Evolutionary conservation across 1,140 invertebrate species (phyloP).

Genomic region (Delia radicum): DNA sequence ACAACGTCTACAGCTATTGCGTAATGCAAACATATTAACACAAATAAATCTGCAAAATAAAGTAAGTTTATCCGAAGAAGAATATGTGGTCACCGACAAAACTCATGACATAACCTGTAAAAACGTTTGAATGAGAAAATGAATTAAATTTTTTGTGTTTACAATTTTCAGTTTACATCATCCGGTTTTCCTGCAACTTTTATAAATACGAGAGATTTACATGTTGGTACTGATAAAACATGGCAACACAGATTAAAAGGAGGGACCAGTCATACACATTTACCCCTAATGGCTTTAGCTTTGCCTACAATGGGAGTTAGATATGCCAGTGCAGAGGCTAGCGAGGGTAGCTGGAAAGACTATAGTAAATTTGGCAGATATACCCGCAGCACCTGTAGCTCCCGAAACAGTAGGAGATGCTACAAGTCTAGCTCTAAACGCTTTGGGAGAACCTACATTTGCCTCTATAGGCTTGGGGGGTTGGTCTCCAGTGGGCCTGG

Average conservation of each 20-base stretch:
- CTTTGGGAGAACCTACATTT: constrained; percentile 74
- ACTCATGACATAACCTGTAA: constrained; percentile 12
- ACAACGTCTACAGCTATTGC: neutral
- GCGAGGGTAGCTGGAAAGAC: constrained; percentile 34
- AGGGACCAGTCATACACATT: too few relatives aligned
- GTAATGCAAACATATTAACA: neutral
- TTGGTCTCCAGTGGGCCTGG: constrained; percentile 73
- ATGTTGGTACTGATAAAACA: neutral
- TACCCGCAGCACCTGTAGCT: constrained; percentile 60
- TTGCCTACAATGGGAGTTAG: neutral
- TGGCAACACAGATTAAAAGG: neutral
- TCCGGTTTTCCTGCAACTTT: neutral
- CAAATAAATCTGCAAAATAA: constrained; percentile 5
- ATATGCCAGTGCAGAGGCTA: constrained; percentile 4
- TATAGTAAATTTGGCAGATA: constrained; percentile 55
- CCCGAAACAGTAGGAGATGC: constrained; percentile 45
- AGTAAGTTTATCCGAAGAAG: neutral
- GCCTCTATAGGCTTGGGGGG: constrained; percentile 77
- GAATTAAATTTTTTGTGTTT: neutral
- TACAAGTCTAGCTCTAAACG: constrained; percentile 57
- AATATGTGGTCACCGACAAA: neutral
- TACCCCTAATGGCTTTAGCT: neutral
- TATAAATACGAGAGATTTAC: neutral
- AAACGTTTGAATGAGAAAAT: neutral
- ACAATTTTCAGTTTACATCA: constrained; percentile 4